Base-by-base conservation (phyloP, 2,113 vertebrate species). In the Isurus oxyrinchus region DNA sequence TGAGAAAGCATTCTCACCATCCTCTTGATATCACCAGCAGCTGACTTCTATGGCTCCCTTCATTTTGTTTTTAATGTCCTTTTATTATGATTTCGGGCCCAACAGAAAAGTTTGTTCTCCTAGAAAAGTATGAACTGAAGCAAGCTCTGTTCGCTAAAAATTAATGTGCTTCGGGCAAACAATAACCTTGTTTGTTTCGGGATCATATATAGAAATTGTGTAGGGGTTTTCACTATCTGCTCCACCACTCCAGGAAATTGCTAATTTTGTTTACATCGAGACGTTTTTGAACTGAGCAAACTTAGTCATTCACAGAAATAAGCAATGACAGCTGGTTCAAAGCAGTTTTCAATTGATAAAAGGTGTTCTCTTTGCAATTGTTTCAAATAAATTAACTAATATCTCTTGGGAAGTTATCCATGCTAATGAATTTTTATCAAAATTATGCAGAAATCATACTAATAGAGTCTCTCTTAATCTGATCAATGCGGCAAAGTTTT, bases 41-140 rank as follows among this genome's bases (percentile, higher is more conserved):
- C 11, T 95, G 40, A 35, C 63, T 93, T 63, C 90, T 63, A 93
- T 93, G 90, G 35, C 40, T 94, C 40, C 90, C 57, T 94, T 94
- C 90, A 95, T 94, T 63, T 63, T 84, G 40, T 49, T 44, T 88
- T 93, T 49, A 94, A 61, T 93, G 79, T 3, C n/a, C n/a, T n/a
- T 93, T 49, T 35, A 0, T 91, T 19, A n/a, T 55, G 53, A 27
- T 40, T 57, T 93, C 40, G 35, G 3, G 57, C 35, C n/a, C n/a
- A 61, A 61, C 31, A n/a, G 8, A 49, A 27, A 40, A 10, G 23
- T 57, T 31, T n/a, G 3, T 63, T 93, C 31, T 35, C 11, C 11
- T 59, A 31, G 55, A 55, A 93, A 93, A 40, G 14, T 35, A 21
- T 93, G 35, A 63, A 63, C 14, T 61, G 59, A 93, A 93, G 79